Conservation (phyloP, 2,797 vertebrate species). For the Sebastes kiyomatsui region DNA sequence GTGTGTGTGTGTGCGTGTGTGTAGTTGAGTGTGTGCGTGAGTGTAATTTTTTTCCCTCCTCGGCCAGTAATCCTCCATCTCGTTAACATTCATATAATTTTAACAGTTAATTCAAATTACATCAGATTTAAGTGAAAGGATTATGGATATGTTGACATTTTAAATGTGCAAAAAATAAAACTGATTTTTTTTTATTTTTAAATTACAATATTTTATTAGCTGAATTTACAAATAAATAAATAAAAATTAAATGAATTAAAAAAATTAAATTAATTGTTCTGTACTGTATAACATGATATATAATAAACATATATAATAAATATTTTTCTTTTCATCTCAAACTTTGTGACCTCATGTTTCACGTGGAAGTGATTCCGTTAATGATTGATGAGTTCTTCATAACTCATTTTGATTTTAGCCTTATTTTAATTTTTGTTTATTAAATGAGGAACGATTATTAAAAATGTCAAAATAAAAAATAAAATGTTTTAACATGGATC, state of each 20-base stretch:
- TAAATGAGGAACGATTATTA: neutral
- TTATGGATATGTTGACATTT: neutral
- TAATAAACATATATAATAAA: neutral
- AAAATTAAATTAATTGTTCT: neutral
- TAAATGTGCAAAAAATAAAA: neutral
- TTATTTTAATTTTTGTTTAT: neutral
- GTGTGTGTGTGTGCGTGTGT: constrained; percentile 10
- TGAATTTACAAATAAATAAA: neutral
- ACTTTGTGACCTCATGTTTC: neutral
- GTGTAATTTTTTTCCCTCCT: neutral
- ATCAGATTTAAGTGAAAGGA: neutral
- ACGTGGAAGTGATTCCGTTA: neutral
- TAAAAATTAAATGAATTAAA: neutral
- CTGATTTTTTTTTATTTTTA: neutral
- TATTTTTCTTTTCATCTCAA: neutral
- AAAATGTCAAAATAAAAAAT: neutral
- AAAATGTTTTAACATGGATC: neutral
- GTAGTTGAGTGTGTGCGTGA: neutral
- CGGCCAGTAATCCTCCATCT: constrained; percentile 13
- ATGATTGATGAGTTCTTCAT: neutral
- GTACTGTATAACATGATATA: no score
- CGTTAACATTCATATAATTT: constrained; percentile 17
- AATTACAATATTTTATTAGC: neutral
- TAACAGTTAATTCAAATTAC: constrained; percentile 1
- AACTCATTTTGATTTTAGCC: neutral